Evolutionary conservation across 2,888 invertebrate genomes (phyloP).

Genomic region (Oscheius sp.): DNA sequence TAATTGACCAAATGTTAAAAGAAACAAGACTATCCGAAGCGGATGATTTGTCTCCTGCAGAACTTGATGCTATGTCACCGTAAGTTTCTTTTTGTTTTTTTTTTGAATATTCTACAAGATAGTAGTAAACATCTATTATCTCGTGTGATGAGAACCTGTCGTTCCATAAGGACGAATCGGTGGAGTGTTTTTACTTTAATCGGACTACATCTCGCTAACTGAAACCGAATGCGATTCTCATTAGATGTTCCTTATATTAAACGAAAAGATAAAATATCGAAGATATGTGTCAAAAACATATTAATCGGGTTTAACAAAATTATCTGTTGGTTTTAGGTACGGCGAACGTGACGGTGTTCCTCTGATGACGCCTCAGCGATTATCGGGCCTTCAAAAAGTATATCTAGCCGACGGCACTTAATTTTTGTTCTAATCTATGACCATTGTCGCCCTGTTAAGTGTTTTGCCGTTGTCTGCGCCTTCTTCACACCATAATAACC

Average conservation of each 20-base stretch:
- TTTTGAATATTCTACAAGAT: background rate
- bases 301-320: no score
- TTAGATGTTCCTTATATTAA: no score
- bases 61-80: background rate
- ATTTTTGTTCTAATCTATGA: background rate
- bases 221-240: no score
- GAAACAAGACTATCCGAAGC: slow-evolving; percentile 42
- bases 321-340: no score
- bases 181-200: no score
- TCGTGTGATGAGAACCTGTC: no score
- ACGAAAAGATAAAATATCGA: no score
- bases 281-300: no score
- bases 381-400: slow-evolving; percentile 26
- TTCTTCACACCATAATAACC: slow-evolving; percentile 2
- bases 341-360: slow-evolving; percentile 11
- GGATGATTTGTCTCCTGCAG: slow-evolving; percentile 2
- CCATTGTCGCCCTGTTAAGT: background rate
- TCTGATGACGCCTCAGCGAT: slow-evolving; percentile 43
- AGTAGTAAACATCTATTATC: background rate
- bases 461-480: background rate
- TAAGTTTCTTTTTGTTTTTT: background rate
- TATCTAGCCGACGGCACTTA: slow-evolving; percentile 11
- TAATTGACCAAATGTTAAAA: slow-evolving; percentile 60
- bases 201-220: no score
- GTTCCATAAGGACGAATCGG: no score